Conservation (phyloP, 2,113 vertebrate genomes). For the Tamias sibiricus region DNA sequence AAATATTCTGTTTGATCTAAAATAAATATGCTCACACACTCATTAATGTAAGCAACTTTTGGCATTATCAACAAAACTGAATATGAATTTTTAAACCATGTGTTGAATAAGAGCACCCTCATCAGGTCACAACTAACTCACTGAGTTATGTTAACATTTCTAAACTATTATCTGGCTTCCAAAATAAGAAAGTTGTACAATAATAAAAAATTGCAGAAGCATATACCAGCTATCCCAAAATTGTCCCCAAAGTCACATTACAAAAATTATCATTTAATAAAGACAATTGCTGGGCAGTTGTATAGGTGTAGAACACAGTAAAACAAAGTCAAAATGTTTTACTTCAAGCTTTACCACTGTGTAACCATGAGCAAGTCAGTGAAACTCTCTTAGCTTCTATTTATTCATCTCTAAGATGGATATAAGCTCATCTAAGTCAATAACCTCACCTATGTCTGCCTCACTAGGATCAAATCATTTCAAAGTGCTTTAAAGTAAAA, state of each 20-base stretch:
- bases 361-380: background rate
- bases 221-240: background rate
- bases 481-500: background rate
- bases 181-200: background rate
- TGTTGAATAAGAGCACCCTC: constrained; percentile 65
- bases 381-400: background rate
- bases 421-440: background rate
- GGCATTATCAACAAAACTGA: background rate
- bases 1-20: constrained; percentile 2
- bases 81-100: background rate
- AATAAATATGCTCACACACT: background rate
- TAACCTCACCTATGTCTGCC: background rate
- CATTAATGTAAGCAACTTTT: background rate
- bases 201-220: constrained; percentile 9
- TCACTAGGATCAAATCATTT: background rate
- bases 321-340: constrained; percentile 36
- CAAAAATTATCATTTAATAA: constrained; percentile 47
- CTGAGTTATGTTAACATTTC: background rate
- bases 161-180: background rate
- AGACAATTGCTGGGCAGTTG: background rate
- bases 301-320: background rate
- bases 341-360: background rate
- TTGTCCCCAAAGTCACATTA: constrained; percentile 15
- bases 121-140: constrained; percentile 42
- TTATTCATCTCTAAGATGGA: background rate